Percentiles rank a stretch among this genome's conserved stretches.
These are phyloP conservation scores for Suricata suricatta DNA, from an alignment of 2,113 vertebrate genomes.

Conservation along the genomic window DNA sequence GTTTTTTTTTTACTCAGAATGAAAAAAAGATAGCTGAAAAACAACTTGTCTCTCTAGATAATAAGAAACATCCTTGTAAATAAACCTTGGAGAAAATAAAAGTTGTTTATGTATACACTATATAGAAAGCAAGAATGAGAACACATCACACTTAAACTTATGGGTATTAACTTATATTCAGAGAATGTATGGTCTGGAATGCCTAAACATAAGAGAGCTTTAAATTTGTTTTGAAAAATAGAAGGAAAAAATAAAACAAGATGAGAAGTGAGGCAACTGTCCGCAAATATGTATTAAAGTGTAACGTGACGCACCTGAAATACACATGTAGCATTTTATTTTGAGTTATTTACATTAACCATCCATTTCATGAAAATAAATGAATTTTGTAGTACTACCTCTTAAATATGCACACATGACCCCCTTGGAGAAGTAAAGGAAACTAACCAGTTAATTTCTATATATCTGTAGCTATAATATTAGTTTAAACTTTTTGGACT, in stretches of 20 bases:
- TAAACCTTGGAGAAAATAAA: background rate
- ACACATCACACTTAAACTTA: background rate
- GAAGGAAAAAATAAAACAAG: background rate
- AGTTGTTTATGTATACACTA: background rate
- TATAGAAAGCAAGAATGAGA: background rate
- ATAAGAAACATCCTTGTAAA: background rate
- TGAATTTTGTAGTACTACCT: background rate
- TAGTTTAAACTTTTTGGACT: background rate
- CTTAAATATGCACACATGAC: background rate
- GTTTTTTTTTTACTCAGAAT: background rate
- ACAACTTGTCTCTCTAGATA: background rate
- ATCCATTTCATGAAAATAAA: background rate
- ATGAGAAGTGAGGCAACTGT: background rate
- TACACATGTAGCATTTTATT: background rate
- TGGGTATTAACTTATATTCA: background rate
- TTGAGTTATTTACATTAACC: background rate
- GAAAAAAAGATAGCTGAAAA: background rate
- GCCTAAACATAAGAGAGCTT: background rate
- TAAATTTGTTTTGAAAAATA: background rate
- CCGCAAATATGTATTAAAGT: background rate
- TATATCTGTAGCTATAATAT: background rate
- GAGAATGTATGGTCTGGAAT: background rate
- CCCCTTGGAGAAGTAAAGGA: background rate
- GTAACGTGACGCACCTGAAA: background rate
- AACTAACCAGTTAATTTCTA: background rate